Evolutionary conservation across 2,113 vertebrate genomes (phyloP).

Genomic region (Pomatorhinus ruficollis): DNA sequence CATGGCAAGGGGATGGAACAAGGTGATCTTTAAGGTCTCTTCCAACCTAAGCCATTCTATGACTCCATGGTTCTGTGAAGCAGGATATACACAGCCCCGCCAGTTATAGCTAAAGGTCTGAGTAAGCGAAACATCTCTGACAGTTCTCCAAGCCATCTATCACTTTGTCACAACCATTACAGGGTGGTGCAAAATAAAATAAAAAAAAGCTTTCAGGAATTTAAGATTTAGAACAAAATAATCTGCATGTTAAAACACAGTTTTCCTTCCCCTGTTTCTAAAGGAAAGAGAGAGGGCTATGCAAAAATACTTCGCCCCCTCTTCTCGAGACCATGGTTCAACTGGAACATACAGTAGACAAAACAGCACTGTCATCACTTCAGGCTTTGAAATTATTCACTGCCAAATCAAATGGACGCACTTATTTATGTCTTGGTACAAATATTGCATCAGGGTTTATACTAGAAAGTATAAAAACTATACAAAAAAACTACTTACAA

Average conservation of each 20-base stretch:
- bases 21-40: background rate
- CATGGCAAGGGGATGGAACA: background rate
- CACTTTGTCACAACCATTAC: background rate
- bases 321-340: background rate
- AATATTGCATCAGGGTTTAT: fast-evolving
- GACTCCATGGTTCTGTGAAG: background rate
- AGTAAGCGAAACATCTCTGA: background rate
- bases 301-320: background rate
- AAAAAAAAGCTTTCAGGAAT: background rate
- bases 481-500: background rate
- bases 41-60: background rate
- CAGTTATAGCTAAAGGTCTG: background rate
- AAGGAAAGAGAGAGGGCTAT: background rate
- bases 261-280: background rate
- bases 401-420: background rate
- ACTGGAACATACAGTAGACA: background rate
- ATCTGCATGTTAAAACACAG: background rate
- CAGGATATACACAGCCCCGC: background rate
- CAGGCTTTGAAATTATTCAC: background rate
- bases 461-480: background rate
- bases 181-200: background rate
- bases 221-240: background rate
- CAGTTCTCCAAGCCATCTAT: background rate
- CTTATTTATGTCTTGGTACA: background rate
- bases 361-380: background rate